These are phyloP conservation scores for Uromys caudimaculatus DNA, from an alignment of 2,797 vertebrate species.

Conservation along the genomic window DNA sequence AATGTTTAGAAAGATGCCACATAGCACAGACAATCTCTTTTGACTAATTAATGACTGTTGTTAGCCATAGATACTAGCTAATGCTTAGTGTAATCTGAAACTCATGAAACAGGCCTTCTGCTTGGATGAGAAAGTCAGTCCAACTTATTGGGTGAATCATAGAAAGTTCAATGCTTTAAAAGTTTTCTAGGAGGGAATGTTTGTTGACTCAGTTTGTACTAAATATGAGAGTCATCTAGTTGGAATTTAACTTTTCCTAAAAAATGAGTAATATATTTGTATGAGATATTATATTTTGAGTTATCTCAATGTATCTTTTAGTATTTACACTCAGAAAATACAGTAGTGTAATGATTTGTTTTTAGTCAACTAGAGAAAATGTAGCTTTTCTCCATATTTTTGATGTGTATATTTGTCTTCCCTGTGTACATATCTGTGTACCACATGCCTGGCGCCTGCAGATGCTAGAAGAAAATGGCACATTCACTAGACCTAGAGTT, in stretches of 20 bases:
- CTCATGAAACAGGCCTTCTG: slow-evolving; percentile 9
- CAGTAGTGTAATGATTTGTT: neutral
- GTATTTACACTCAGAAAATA: neutral
- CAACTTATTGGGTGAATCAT: neutral
- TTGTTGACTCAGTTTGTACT: neutral
- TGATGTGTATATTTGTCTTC: neutral
- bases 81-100: slow-evolving; percentile 23
- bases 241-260: neutral
- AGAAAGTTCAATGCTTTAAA: neutral
- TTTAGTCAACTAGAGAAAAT: neutral
- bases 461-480: neutral
- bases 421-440: neutral
- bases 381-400: neutral
- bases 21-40: neutral
- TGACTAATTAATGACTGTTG: neutral
- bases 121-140: neutral
- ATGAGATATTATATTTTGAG: neutral
- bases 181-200: neutral
- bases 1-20: neutral
- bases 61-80: neutral
- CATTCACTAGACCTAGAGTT: neutral
- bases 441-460: neutral
- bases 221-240: neutral
- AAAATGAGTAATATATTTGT: slow-evolving; percentile 25
- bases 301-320: neutral